A percentile compares a stretch with the other conserved stretches of the same genome.
phyloP scores from a whole-genome alignment of 2,113 vertebrate species.

The Cardinalis cardinalis region DNA sequence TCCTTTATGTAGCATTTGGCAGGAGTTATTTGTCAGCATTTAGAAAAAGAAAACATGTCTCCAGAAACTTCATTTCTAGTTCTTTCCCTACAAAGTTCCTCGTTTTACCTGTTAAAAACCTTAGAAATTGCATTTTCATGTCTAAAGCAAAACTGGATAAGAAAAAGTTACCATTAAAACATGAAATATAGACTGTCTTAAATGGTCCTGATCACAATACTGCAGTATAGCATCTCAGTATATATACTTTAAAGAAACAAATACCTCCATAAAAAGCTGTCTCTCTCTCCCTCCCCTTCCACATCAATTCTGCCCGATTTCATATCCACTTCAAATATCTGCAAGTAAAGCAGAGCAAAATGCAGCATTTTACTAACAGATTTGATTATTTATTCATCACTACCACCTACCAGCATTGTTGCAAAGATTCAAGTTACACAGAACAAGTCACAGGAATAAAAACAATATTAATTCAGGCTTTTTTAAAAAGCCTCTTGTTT shows the following conservation, averaged over 20 bases:
- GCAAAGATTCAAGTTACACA: neutral
- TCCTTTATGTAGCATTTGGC: slow-evolving; percentile 55
- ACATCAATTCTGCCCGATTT: neutral
- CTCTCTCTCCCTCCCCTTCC: neutral
- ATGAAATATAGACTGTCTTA: neutral
- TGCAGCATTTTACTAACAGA: slow-evolving; percentile 1
- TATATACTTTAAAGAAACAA: slow-evolving; percentile 4
- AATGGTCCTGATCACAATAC: neutral
- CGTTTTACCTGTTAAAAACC: neutral
- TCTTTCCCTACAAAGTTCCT: neutral
- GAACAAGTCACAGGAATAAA: neutral
- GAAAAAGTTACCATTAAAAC: neutral
- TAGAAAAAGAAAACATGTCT: slow-evolving; percentile 40
- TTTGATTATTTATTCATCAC: slow-evolving; percentile 29
- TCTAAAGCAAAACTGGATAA: neutral
- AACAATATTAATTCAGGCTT: neutral
- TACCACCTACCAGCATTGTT: neutral
- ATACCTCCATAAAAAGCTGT: slow-evolving; percentile 8
- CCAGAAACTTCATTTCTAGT: slow-evolving; percentile 28
- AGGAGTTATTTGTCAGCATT: slow-evolving; percentile 57
- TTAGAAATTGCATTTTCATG: neutral
- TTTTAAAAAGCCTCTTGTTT: neutral
- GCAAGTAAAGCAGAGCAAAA: slow-evolving; percentile 24
- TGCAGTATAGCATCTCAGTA: neutral
- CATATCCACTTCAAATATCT: slow-evolving; percentile 25